A percentile compares a stretch with the other conserved stretches of the same genome.
Evolutionary conservation across 2,113 vertebrate genomes (phyloP).

Genomic region (Gracilinanus agilis): DNA sequence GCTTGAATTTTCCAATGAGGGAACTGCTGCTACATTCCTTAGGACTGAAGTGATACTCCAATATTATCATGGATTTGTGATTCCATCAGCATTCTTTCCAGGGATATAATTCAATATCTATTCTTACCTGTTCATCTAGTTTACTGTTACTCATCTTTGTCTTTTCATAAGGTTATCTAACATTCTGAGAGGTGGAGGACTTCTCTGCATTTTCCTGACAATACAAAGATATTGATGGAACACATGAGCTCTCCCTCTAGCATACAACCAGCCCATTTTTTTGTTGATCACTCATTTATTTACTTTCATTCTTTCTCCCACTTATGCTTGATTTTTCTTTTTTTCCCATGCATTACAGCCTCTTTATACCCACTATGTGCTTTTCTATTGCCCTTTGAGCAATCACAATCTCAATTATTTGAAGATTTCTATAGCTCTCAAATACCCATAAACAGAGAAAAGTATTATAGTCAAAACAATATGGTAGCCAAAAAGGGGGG

Average conservation of each 20-base stretch:
- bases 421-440: not conserved
- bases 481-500: conserved; percentile 72
- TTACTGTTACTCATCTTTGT: not conserved
- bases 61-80: not conserved
- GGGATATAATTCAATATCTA: not conserved
- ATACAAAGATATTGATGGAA: not conserved
- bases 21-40: not conserved
- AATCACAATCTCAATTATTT: not conserved
- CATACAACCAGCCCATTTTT: not conserved
- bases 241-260: not conserved
- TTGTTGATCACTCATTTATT: not conserved
- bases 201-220: not conserved
- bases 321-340: not conserved
- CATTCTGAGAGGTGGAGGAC: not conserved
- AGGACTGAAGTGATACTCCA: not conserved
- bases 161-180: not conserved
- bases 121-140: not conserved
- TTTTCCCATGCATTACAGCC: not conserved
- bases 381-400: not conserved
- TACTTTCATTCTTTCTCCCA: not conserved
- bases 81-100: not conserved
- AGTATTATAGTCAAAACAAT: conserved; percentile 61
- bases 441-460: not conserved
- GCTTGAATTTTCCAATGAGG: not conserved
- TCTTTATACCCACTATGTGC: not conserved